Evolutionary conservation across 2,797 vertebrate species (phyloP), one percentile per base, ranked within the genome.

Genomic region (Ficedula albicollis): DNA sequence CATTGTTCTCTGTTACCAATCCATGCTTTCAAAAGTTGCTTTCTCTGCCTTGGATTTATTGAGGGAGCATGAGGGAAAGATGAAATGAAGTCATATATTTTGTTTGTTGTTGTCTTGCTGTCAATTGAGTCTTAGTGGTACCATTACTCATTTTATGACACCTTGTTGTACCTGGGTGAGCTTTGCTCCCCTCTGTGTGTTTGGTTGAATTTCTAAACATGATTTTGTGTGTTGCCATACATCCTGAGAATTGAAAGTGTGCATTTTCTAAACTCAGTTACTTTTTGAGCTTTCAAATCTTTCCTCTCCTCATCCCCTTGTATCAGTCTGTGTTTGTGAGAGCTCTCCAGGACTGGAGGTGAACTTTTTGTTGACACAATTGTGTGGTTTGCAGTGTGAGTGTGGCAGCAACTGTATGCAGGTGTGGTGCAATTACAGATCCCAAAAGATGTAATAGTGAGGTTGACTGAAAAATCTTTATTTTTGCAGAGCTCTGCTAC

Each of bases 81-180:
- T 76, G 85, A 96, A 97, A 93, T 58, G 73, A 93, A 97, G 89
- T 80, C 74, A 76, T 94, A 73, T 36, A 84, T 96, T 96, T 94
- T 94, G 79, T 55, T 87, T 91, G 87, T 93, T 2, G 1, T 95
- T 18, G 9, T 94, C 73, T 73, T 88, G 79, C 87, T 93, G 87
- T 93, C 94, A 86, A 0, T 88, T 90, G 92, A 81, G 69, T 54
- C 89, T 86, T 94, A 58, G 89, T 74, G 76, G 80, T 76, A 44
- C 64, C 72, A 64, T 96, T 84, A 74, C 22, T 95, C 87, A 93
- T 86, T 93, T 90, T 56, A 48, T 90, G 95, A 77, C 70, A 79
- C 0, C 0, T 52, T 73, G 48, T 73, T 66, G 67, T 94, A 86
- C 85, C 89, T 87, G 85, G 48, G 16, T 91, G 77, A 87, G 46